Evolutionary conservation across 2,888 invertebrate genomes (phyloP), one percentile per base, ranked within the genome.

Genomic region (Aphidoletes aphidimyza): DNA sequence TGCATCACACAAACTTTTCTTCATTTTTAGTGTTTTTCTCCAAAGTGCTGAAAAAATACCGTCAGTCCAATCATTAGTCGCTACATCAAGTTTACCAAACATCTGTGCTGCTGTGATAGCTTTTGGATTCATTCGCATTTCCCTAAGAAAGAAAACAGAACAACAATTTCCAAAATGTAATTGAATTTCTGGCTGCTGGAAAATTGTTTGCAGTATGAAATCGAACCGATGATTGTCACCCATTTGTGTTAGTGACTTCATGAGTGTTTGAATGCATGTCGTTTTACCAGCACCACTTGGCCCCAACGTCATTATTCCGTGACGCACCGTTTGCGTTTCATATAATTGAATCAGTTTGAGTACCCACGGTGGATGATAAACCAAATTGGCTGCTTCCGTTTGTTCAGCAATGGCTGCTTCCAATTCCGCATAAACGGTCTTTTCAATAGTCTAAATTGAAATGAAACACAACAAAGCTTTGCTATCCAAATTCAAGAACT

Each of bases 121-220:
- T 91, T 98, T 98, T 0, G 98, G 98, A 90, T 98, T 98, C 98
- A 98, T 98, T 86, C 98, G 92, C 97, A 98, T 97, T 91, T 98
- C 98, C 2, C 90, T 86, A 47, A 45, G 30, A 39, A 83, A 47
- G 88, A 89, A 22, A 36, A 30, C 26, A n/a, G n/a, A n/a, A n/a
- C n/a, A n/a, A n/a, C n/a, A n/a, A n/a, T 84, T 34, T 34, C 34
- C 69, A 69, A 34, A 17, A 5, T 34, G 0, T 39, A 39, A 83
- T 26, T 83, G 26, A 19, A 83, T 45, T 83, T 69, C 42, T 37
- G 34, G 11, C 5, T 34, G 1, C 3, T 9, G 30, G 14, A 34
- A 69, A n/a, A n/a, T n/a, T n/a, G n/a, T n/a, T n/a, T 69, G 30
- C 30, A 78, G n/a, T n/a, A n/a, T n/a, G n/a, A n/a, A n/a, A n/a